Conservation (phyloP, 2,113 vertebrate genomes). For the Ploceus nigricollis region DNA sequence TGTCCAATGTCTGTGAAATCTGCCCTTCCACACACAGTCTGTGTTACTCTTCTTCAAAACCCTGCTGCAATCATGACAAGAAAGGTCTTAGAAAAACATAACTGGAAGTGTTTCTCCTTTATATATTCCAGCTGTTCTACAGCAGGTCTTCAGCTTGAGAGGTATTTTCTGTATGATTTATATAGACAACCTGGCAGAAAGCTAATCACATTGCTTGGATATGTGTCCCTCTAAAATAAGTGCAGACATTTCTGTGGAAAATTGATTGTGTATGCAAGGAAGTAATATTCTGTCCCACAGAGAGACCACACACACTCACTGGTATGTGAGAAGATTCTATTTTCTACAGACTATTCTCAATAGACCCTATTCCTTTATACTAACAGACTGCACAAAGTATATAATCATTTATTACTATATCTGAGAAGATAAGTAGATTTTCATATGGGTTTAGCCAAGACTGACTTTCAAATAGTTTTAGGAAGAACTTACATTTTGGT, state of each 20-base stretch:
- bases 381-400: not conserved
- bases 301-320: not conserved
- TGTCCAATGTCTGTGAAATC: not conserved
- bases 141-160: not conserved
- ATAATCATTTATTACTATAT: not conserved
- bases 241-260: not conserved
- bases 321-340: not conserved
- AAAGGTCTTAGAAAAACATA: not conserved
- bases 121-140: not conserved
- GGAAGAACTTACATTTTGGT: not conserved
- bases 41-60: not conserved
- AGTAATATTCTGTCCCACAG: not conserved
- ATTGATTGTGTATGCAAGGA: not conserved
- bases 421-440: not conserved
- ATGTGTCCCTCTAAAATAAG: not conserved
- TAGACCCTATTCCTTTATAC: not conserved
- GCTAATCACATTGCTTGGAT: not conserved
- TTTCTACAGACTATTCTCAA: not conserved
- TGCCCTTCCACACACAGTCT: not conserved
- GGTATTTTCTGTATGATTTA: not conserved
- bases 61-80: not conserved
- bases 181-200: conserved; percentile 4
- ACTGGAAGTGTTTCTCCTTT: not conserved
- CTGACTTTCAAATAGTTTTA: not conserved
- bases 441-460: not conserved